These are phyloP conservation scores for Hypothenemus hampei DNA, from an alignment of 1,140 invertebrate genomes.

Conservation along the genomic window DNA sequence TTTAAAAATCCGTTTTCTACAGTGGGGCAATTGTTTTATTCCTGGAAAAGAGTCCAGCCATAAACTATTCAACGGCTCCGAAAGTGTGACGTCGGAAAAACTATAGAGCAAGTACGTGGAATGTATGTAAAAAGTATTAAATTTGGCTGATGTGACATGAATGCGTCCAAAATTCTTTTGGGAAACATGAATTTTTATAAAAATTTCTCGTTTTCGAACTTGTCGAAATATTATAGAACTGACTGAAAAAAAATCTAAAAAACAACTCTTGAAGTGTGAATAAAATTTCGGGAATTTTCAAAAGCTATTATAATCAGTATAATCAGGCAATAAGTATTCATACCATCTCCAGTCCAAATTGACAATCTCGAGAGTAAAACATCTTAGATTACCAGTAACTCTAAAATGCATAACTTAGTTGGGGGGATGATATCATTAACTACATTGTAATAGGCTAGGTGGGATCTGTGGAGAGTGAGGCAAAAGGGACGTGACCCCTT, in stretches of 20 bases:
- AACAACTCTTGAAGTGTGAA: neutral
- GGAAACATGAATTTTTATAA: slow-evolving; percentile 2
- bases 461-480: neutral
- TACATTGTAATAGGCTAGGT: slow-evolving; percentile 27
- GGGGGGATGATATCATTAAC: slow-evolving; percentile 30
- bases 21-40: neutral
- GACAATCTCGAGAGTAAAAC: slow-evolving; percentile 29
- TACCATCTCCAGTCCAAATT: slow-evolving; percentile 19
- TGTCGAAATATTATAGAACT: neutral
- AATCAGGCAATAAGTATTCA: slow-evolving; percentile 30
- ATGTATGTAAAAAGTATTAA: slow-evolving; percentile 17
- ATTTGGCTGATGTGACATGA: slow-evolving; percentile 16
- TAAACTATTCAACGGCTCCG: slow-evolving; percentile 14
- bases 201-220: neutral
- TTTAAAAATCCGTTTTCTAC: neutral
- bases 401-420: slow-evolving; percentile 38
- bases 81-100: slow-evolving; percentile 12
- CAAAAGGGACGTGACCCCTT: slow-evolving; percentile 17
- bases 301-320: neutral
- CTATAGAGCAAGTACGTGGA: slow-evolving; percentile 14
- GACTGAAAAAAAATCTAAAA: neutral
- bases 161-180: neutral
- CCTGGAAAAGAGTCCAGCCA: neutral
- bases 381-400: slow-evolving; percentile 35
- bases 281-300: neutral